Conservation (phyloP, 1,140 invertebrate genomes). For the Calycopis cecrops region DNA sequence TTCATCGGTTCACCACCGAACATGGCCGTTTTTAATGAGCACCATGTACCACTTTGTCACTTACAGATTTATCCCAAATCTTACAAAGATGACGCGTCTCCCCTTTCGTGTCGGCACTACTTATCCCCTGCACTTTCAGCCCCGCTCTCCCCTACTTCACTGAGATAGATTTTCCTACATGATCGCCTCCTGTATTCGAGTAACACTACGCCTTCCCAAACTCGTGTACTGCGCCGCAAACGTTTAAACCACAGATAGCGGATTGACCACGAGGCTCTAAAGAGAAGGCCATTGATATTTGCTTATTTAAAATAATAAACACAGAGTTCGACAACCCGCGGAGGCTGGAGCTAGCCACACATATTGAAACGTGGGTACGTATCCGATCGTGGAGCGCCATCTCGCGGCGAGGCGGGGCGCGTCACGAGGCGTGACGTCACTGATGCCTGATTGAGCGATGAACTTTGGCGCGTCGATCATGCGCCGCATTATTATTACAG, state of each 20-base stretch:
- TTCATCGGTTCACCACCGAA: no score
- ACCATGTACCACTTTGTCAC: no score
- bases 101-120: no score
- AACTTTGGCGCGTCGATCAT: slow-evolving; percentile 58
- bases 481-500: slow-evolving; percentile 52
- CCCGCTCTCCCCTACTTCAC: no score
- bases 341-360: slow-evolving; percentile 27
- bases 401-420: slow-evolving; percentile 52
- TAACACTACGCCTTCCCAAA: background rate
- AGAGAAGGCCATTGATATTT: background rate
- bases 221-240: background rate
- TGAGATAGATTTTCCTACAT: no score
- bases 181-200: no score
- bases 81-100: no score
- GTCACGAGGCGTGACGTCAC: slow-evolving; percentile 59
- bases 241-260: background rate
- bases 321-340: background rate
- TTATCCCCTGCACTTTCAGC: no score
- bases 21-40: no score
- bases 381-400: slow-evolving; percentile 53
- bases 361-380: slow-evolving; percentile 23
- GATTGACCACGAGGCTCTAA: background rate
- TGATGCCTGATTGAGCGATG: slow-evolving; percentile 60
- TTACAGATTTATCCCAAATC: no score
- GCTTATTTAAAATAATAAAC: background rate